Percentiles rank a stretch among this genome's conserved stretches.
phyloP scores from a whole-genome alignment of 2,888 invertebrate species.

The Dryobota labecula region DNA sequence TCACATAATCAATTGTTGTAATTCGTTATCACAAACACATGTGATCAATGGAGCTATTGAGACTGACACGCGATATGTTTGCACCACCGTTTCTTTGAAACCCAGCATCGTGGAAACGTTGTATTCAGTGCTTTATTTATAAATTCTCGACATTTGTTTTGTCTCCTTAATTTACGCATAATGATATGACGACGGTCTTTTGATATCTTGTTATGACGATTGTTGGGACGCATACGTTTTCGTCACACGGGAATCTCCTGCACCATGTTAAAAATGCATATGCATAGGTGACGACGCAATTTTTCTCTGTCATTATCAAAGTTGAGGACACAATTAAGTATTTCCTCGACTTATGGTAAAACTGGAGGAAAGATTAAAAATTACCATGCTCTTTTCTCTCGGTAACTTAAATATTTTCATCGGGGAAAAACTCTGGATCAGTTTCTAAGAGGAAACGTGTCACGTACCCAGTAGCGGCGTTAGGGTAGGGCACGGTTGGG shows the following conservation, averaged over 20 bases:
- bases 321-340: neutral
- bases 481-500: too few species aligned
- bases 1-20: slow-evolving; percentile 57
- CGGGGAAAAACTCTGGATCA: neutral
- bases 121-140: slow-evolving; percentile 56
- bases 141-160: slow-evolving; percentile 62
- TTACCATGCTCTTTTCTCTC: neutral
- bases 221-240: neutral
- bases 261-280: neutral
- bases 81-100: slow-evolving; percentile 44
- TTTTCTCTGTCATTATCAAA: neutral
- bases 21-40: slow-evolving; percentile 64
- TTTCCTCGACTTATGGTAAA: neutral
- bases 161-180: slow-evolving; percentile 33
- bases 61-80: slow-evolving; percentile 61
- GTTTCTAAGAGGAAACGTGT: neutral
- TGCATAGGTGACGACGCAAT: neutral
- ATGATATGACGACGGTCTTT: slow-evolving; percentile 37
- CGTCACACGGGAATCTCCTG: slow-evolving; percentile 11
- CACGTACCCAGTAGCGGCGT: too few species aligned
- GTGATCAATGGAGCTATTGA: slow-evolving; percentile 64
- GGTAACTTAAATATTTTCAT: neutral
- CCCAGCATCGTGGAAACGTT: slow-evolving; percentile 61
- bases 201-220: slow-evolving; percentile 32
- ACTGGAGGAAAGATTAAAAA: neutral